Conservation (phyloP, 2,888 invertebrate genomes). For the Ophion ellenae region DNA sequence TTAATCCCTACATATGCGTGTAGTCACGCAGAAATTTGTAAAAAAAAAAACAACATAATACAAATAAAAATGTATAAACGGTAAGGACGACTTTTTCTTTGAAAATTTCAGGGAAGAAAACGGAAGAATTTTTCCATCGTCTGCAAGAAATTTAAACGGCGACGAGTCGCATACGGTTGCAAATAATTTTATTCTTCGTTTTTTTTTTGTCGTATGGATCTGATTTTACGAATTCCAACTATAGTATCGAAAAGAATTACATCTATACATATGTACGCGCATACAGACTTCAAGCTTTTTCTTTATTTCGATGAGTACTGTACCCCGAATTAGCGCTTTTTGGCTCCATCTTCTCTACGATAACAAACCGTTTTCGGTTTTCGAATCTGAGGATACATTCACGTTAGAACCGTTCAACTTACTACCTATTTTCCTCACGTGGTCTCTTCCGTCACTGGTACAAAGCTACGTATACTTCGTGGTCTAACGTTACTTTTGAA, state of each 20-base stretch:
- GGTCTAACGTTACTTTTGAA: conserved; percentile 21
- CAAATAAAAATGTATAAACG: conserved; percentile 30
- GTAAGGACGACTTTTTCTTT: not conserved
- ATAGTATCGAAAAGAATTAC: conserved; percentile 59
- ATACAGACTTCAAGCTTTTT: conserved; percentile 42
- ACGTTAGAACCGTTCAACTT: conserved; percentile 7
- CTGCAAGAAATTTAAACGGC: not conserved
- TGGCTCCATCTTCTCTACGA: not conserved
- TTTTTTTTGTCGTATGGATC: conserved; percentile 43
- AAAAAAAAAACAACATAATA: conserved; percentile 41
- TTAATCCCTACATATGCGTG: conserved; percentile 39
- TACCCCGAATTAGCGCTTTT: conserved; percentile 14
- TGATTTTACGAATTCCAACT: conserved; percentile 48
- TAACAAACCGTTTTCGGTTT: conserved; percentile 25
- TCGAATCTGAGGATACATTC: conserved; percentile 1
- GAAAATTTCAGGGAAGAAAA: not conserved
- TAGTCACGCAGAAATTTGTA: conserved; percentile 61
- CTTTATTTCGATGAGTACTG: conserved; percentile 27
- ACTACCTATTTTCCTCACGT: not conserved
- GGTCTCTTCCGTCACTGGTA: conserved; percentile 33
- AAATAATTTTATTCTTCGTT: conserved; percentile 39
- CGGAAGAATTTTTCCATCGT: conserved; percentile 6
- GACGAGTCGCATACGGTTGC: conserved; percentile 27
- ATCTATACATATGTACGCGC: conserved; percentile 58
- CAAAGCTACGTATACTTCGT: conserved; percentile 47